phyloP scores from a whole-genome alignment of 2,797 vertebrate species.

The Malurus leucopterus region DNA sequence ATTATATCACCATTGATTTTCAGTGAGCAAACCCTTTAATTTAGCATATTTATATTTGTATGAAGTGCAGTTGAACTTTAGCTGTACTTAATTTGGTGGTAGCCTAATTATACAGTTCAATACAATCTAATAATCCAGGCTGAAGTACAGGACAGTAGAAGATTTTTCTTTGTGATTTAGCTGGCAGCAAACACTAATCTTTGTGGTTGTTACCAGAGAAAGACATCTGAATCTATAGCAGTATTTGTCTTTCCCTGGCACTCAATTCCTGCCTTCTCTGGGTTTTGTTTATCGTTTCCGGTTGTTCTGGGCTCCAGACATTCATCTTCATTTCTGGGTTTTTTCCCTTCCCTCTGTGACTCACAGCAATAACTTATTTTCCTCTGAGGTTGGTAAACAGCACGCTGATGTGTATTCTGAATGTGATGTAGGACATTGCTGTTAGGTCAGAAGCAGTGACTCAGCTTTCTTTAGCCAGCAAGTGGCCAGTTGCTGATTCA shows the following conservation, averaged over 20 bases:
- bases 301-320: neutral
- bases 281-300: slow-evolving; percentile 17
- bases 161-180: slow-evolving; percentile 20
- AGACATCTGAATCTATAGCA: slow-evolving; percentile 27
- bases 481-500: slow-evolving; percentile 25
- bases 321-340: slow-evolving; percentile 9
- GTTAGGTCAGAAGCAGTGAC: slow-evolving; percentile 1
- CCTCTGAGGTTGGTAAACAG: slow-evolving; percentile 23
- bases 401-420: neutral
- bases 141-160: neutral
- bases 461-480: neutral
- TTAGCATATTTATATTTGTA: slow-evolving; percentile 34
- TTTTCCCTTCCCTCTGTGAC: neutral
- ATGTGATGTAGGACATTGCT: neutral
- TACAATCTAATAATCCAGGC: slow-evolving; percentile 5
- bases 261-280: neutral
- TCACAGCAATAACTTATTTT: slow-evolving; percentile 21
- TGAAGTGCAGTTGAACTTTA: slow-evolving; percentile 23
- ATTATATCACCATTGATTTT: slow-evolving; percentile 39
- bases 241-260: slow-evolving; percentile 1
- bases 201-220: slow-evolving; percentile 10
- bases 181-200: slow-evolving; percentile 28
- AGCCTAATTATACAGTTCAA: slow-evolving; percentile 25
- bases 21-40: slow-evolving; percentile 17
- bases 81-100: slow-evolving; percentile 20